These are phyloP conservation scores for Episyrphus balteatus DNA, from an alignment of 1,140 invertebrate genomes.

Conservation along the genomic window DNA sequence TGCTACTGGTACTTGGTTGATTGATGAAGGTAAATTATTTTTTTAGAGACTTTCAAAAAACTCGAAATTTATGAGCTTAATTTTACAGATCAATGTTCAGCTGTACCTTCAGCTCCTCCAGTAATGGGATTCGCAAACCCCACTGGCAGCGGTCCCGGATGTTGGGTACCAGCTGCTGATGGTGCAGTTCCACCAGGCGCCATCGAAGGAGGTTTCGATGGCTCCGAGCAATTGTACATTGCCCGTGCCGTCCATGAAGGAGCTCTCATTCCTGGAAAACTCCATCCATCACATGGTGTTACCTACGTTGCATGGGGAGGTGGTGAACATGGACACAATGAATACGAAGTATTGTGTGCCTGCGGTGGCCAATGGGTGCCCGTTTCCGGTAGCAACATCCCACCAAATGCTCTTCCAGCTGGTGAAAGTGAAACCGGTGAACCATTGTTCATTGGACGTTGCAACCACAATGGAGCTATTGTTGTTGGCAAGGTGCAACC, in stretches of 20 bases:
- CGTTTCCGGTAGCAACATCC: slow-evolving; percentile 49
- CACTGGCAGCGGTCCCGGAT: slow-evolving; percentile 22
- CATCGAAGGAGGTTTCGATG: slow-evolving; percentile 59
- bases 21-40: slow-evolving; percentile 52
- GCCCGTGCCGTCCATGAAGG: slow-evolving; percentile 61
- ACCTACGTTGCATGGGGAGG: slow-evolving; percentile 72
- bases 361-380: slow-evolving; percentile 50
- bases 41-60: neutral
- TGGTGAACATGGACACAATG: slow-evolving; percentile 55
- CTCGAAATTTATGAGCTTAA: slow-evolving; percentile 5
- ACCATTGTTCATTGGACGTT: slow-evolving; percentile 56
- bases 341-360: slow-evolving; percentile 63
- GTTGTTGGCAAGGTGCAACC: slow-evolving; percentile 62
- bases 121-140: slow-evolving; percentile 20
- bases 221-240: slow-evolving; percentile 58
- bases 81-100: too few relatives aligned
- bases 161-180: slow-evolving; percentile 55
- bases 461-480: slow-evolving; percentile 51
- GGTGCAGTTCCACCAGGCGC: slow-evolving; percentile 60
- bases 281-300: slow-evolving; percentile 53
- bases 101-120: slow-evolving; percentile 15
- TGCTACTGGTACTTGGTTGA: slow-evolving; percentile 65
- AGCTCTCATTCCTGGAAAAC: slow-evolving; percentile 66
- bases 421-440: slow-evolving; percentile 66
- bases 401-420: slow-evolving; percentile 56